Evolutionary conservation across 2,113 vertebrate species (phyloP).

Genomic region (Gasterosteus nipponicus): DNA sequence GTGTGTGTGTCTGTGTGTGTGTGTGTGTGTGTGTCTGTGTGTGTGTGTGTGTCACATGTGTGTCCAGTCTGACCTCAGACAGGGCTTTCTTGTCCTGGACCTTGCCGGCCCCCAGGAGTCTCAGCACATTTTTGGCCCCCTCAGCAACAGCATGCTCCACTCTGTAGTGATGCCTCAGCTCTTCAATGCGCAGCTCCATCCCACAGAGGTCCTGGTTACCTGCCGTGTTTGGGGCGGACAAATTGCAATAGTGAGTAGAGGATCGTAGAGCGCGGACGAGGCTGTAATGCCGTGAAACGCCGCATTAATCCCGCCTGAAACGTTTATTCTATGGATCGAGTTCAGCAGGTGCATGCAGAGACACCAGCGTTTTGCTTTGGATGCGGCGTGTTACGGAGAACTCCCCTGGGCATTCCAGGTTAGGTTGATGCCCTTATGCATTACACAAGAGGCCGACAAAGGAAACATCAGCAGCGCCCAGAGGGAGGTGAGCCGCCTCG

Average conservation of each 20-base stretch:
- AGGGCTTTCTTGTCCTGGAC: conserved; percentile 89
- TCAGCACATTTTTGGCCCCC: conserved; percentile 90
- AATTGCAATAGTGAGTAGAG: neutral
- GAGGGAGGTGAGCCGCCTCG: conserved; percentile 30
- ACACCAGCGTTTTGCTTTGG: conserved; percentile 27
- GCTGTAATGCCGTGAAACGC: neutral
- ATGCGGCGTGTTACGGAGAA: conserved; percentile 4
- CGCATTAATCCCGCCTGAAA: neutral
- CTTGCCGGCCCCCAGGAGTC: conserved; percentile 86
- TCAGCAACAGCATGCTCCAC: conserved; percentile 91
- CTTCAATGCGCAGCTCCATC: conserved; percentile 89
- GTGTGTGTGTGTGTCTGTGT: too few relatives aligned
- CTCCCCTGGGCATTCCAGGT: conserved; percentile 17
- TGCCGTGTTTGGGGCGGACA: conserved; percentile 40
- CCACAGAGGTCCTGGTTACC: conserved; percentile 85
- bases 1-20: conserved; percentile 1
- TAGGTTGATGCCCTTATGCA: conserved; percentile 59
- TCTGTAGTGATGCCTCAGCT: conserved; percentile 90
- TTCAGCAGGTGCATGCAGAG: neutral
- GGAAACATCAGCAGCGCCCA: conserved; percentile 25
- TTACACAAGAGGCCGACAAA: conserved; percentile 45
- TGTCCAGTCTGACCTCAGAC: conserved; percentile 73
- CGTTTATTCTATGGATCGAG: neutral
- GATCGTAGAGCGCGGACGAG: neutral
- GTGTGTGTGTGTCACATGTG: conserved; percentile 2